Evolutionary conservation across 2,113 vertebrate species (phyloP).

Genomic region (Trematomus loennbergii): DNA sequence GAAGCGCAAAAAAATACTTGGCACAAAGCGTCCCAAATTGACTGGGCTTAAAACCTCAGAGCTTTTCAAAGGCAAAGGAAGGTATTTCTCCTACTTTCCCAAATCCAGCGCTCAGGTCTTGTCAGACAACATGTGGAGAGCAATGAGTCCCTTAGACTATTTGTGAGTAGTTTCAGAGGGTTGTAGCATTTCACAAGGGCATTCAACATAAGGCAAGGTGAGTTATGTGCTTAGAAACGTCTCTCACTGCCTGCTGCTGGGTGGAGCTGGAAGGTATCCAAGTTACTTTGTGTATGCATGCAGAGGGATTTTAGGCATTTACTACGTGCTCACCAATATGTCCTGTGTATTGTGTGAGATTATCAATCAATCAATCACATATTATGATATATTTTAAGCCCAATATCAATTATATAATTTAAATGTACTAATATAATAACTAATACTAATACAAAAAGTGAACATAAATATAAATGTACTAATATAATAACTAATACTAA

Average conservation of each 20-base stretch:
- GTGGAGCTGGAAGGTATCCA: conserved; percentile 28
- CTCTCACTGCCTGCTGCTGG: conserved; percentile 33
- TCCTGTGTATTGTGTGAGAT: neutral
- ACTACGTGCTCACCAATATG: neutral
- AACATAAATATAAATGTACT: no score
- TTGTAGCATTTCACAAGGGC: conserved; percentile 58
- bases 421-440: no score
- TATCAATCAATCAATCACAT: neutral
- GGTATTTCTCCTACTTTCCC: conserved; percentile 57
- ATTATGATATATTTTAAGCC: no score
- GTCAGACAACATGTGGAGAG: conserved; percentile 64
- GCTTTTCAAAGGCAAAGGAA: conserved; percentile 68
- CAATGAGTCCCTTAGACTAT: conserved; percentile 59
- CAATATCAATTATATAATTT: no score
- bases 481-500: no score
- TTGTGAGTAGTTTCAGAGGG: conserved; percentile 60
- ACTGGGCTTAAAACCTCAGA: conserved; percentile 73
- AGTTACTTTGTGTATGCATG: conserved; percentile 32
- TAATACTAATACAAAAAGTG: no score
- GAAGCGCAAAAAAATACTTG: conserved; percentile 49
- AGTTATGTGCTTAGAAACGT: conserved; percentile 57
- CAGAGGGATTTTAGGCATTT: conserved; percentile 14
- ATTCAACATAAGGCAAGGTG: conserved; percentile 60
- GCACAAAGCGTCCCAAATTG: conserved; percentile 71
- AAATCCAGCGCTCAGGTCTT: conserved; percentile 66